Evolutionary conservation across 2,113 vertebrate species (phyloP).

Genomic region (Notiomystis cincta): DNA sequence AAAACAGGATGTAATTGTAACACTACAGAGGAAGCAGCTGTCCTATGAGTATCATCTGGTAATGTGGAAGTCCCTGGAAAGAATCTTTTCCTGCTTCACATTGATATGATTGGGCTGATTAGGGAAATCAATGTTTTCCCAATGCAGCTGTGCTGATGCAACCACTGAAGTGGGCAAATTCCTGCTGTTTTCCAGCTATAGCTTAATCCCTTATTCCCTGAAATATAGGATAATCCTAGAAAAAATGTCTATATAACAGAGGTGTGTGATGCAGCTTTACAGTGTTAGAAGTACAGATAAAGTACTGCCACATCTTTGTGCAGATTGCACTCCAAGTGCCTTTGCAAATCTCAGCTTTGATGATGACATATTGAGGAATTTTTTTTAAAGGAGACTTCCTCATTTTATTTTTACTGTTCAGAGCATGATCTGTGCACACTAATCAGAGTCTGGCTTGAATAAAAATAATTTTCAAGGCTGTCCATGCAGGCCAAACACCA

Average conservation of each 20-base stretch:
- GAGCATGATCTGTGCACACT: not conserved
- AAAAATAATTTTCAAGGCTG: not conserved
- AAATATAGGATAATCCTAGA: not conserved
- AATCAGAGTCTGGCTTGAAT: not conserved
- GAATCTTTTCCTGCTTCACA: not conserved
- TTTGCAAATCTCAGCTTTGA: not conserved
- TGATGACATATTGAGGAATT: not conserved
- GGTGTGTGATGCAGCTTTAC: not conserved
- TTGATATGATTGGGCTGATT: not conserved
- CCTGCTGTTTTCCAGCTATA: not conserved
- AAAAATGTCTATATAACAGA: not conserved
- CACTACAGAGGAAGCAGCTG: not conserved
- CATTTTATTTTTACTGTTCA: not conserved
- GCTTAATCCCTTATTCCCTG: not conserved
- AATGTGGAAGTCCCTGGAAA: not conserved
- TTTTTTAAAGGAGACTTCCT: not conserved
- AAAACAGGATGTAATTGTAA: not conserved
- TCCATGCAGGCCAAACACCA: not conserved
- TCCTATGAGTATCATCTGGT: not conserved
- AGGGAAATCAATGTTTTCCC: not conserved
- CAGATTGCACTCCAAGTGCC: not conserved
- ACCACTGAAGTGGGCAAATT: not conserved
- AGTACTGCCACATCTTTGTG: not conserved
- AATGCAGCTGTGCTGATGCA: not conserved
- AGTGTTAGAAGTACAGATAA: not conserved